Percentiles rank a stretch among this genome's conserved stretches.
Evolutionary conservation across 2,888 invertebrate species (phyloP).

Genomic region (Apotomis turbidana): DNA sequence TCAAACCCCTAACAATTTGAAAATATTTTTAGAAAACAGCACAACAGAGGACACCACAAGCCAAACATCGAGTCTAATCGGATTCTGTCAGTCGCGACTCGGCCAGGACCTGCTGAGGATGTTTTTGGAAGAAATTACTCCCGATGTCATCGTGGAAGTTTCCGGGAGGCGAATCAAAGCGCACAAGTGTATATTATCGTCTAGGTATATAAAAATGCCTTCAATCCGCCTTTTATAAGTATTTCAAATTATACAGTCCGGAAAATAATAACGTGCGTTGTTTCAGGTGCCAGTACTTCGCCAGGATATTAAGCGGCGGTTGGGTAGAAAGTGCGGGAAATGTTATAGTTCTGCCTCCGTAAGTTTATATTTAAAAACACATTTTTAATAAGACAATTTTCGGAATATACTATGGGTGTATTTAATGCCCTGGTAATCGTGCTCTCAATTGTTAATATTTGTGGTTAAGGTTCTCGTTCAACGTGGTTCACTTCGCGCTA

Average conservation of each 20-base stretch:
- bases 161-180: conserved; percentile 92
- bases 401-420: too few species aligned
- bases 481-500: conserved; percentile 94
- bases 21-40: conserved; percentile 63
- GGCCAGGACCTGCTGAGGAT: conserved; percentile 95
- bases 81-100: conserved; percentile 83
- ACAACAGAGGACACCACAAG: conserved; percentile 70
- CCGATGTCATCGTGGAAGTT: conserved; percentile 94
- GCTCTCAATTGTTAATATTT: conserved; percentile 11
- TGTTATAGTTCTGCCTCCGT: conserved; percentile 93
- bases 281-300: conserved; percentile 94
- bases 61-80: conserved; percentile 71
- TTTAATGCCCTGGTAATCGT: too few species aligned
- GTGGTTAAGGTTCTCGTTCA: conserved; percentile 88
- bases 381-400: too few species aligned
- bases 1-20: neutral
- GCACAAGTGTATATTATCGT: conserved; percentile 95
- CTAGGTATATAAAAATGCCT: conserved; percentile 69
- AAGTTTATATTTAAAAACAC: conserved; percentile 53
- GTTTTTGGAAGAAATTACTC: conserved; percentile 95
- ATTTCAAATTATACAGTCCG: neutral
- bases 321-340: conserved; percentile 92
- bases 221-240: too few species aligned
- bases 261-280: conserved; percentile 39
- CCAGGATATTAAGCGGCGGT: conserved; percentile 93